These are phyloP conservation scores for Ctenopoma multispine DNA, from an alignment of 2,797 vertebrate species.

Conservation along the genomic window DNA sequence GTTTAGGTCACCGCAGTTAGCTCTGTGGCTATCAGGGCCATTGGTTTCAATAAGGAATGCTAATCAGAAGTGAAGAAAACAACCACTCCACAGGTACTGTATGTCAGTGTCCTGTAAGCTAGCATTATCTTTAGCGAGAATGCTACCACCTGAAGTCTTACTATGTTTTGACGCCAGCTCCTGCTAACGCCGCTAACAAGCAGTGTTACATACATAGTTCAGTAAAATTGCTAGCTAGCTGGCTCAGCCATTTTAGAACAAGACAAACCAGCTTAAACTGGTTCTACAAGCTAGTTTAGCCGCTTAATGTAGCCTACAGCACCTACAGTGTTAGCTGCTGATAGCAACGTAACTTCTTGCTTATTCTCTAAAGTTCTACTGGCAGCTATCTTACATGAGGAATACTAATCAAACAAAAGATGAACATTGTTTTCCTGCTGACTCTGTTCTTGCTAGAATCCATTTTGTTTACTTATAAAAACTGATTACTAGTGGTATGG, in stretches of 20 bases:
- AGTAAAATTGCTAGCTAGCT: too few species aligned
- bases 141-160: conserved; percentile 52
- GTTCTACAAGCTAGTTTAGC: too few species aligned
- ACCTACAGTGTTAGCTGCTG: not conserved
- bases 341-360: not conserved
- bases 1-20: conserved; percentile 19
- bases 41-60: conserved; percentile 39
- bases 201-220: too few species aligned
- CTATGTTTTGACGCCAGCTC: conserved; percentile 7
- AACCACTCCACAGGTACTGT: not conserved
- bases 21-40: conserved; percentile 24
- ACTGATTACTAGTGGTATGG: too few species aligned
- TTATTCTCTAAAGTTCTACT: not conserved
- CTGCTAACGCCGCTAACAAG: not conserved
- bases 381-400: not conserved
- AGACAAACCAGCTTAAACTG: too few species aligned
- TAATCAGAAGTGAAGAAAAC: conserved; percentile 16
- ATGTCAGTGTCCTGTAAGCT: not conserved
- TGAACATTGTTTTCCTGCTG: too few species aligned
- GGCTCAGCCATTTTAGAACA: too few species aligned
- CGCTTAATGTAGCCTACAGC: not conserved
- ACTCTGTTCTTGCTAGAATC: too few species aligned
- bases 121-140: not conserved
- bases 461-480: too few species aligned
- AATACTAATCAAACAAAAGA: not conserved